Base-by-base conservation (phyloP, 2,888 invertebrate species). In the Desoria tigrina region DNA sequence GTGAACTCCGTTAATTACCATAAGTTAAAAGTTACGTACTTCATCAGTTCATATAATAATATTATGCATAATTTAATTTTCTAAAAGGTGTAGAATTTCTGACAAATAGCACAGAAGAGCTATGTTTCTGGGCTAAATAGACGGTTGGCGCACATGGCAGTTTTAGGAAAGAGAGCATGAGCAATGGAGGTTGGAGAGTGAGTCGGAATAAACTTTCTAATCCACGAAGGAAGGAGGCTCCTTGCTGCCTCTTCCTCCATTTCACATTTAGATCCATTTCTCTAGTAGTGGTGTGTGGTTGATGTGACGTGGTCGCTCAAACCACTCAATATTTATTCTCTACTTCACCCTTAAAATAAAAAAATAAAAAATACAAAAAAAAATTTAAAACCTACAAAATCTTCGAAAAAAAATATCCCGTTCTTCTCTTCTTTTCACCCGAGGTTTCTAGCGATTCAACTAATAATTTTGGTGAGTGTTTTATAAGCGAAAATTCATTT, bases 221-320 rank as follows among this genome's bases (percentile, higher is more conserved):
- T 23, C 45, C 45, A 45, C 45, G 18, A 39, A 9, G 11, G 23
- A 4, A n/a, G 32, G 11, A 11, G 7, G 4, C 45, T 23, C 23
- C 45, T 45, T 16, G 4, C 45, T 39, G 18, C 23, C 45, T 45
- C n/a, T 7, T 45, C 45, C 7, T 45, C 45, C 45, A 9, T 4
- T n/a, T n/a, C n/a, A n/a, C n/a, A n/a, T n/a, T 63, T 57, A 69
- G 69, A 68, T 73, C 68, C 73, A 71, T 71, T 71, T 67, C 67
- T 69, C 60, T 73, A 56, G 58, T 49, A 63, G 57, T 51, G 54
- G 65, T 61, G 68, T 68, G 73, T 73, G 73, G 73, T 69, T 71
- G 68, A 68, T 68, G 70, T 70, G 51, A 64, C 64, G 73, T 73
- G 45, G 45, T 45, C 71, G 68, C 72, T 67, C 63, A 69, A 64